phyloP scores from a whole-genome alignment of 2,797 vertebrate genomes.

The Picus viridis region DNA sequence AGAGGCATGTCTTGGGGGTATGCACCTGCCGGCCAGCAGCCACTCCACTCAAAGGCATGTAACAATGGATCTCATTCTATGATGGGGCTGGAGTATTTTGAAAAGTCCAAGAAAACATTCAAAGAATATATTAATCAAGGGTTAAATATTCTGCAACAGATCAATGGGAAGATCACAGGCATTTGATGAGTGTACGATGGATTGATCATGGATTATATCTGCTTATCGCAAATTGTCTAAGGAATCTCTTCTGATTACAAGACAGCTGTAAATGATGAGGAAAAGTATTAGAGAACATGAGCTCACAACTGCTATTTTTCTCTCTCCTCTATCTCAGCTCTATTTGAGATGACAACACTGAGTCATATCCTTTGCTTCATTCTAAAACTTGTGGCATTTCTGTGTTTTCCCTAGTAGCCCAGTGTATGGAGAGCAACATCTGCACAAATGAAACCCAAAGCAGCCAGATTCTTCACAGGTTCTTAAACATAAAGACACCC shows the following conservation, averaged over 20 bases:
- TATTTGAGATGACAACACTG: not conserved
- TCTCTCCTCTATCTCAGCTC: not conserved
- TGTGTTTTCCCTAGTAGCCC: not conserved
- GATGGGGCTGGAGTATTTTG: not conserved
- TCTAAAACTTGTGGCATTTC: not conserved
- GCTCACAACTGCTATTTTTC: conserved; percentile 3
- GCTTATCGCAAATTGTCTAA: not conserved
- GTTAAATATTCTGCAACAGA: not conserved
- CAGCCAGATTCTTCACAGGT: not conserved
- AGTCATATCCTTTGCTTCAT: conserved; percentile 28
- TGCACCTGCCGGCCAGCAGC: not conserved
- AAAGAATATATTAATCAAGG: not conserved
- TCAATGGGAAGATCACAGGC: not conserved
- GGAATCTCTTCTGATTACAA: not conserved
- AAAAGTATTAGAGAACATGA: not conserved
- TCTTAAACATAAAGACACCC: not conserved
- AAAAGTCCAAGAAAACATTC: not conserved
- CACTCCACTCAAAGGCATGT: not conserved
- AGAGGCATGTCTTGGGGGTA: not conserved
- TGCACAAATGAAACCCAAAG: not conserved
- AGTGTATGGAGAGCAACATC: not conserved
- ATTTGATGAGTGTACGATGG: not conserved
- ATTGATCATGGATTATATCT: not conserved
- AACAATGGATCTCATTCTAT: not conserved
- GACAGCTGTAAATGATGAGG: not conserved